These are phyloP conservation scores for Xestia sexstrigata DNA, from an alignment of 2,888 invertebrate genomes.

Conservation along the genomic window DNA sequence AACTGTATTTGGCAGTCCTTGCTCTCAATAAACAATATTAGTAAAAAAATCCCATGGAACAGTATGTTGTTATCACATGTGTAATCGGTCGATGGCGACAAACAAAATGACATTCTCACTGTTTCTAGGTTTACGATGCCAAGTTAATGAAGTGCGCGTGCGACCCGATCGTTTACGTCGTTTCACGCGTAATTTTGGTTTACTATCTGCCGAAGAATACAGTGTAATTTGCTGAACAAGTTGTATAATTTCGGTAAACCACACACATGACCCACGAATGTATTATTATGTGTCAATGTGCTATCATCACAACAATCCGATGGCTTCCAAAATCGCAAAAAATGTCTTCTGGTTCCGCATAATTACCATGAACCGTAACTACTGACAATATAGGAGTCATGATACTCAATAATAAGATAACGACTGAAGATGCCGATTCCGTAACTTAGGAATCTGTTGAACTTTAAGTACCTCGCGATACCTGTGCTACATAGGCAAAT, in stretches of 20 bases:
- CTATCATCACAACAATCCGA: not conserved
- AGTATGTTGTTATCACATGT: conserved; percentile 62
- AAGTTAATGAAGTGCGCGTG: conserved; percentile 59
- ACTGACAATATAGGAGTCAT: conserved; percentile 12
- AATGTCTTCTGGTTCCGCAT: not conserved
- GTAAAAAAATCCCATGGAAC: conserved; percentile 57
- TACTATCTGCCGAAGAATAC: conserved; percentile 53
- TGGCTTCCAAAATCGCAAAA: not conserved
- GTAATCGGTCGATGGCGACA: conserved; percentile 51
- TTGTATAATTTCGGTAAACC: conserved; percentile 49
- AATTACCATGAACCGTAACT: not conserved
- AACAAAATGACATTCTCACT: conserved; percentile 57
- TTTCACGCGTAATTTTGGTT: conserved; percentile 56
- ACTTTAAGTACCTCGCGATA: conserved; percentile 4
- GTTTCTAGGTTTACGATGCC: conserved; percentile 67
- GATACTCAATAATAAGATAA: conserved; percentile 3
- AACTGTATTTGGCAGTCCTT: conserved; percentile 63
- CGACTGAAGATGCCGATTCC: not conserved
- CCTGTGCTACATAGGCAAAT: not conserved
- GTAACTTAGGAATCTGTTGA: conserved; percentile 6
- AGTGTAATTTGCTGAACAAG: conserved; percentile 52
- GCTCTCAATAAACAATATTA: conserved; percentile 61
- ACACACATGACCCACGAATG: not conserved
- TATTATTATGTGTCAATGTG: conserved; percentile 16
- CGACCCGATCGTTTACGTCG: conserved; percentile 53